These are phyloP conservation scores for Trachelus troglodyta DNA, from an alignment of 2,888 invertebrate genomes.

Conservation along the genomic window DNA sequence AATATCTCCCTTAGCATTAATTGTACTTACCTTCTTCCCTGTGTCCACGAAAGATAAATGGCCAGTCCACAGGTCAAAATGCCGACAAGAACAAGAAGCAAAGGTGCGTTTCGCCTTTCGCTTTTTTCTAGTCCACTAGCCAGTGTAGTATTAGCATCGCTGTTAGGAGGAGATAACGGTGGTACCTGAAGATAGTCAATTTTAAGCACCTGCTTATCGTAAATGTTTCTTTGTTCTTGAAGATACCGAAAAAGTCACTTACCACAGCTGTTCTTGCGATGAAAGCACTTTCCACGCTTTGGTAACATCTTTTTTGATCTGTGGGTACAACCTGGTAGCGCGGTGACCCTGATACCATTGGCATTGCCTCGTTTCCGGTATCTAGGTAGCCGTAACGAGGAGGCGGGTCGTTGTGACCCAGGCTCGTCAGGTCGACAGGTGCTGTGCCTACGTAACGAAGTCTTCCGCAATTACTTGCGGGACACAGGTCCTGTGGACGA, in stretches of 20 bases:
- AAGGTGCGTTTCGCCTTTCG: constrained; percentile 58
- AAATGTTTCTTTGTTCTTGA: neutral
- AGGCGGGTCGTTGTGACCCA: constrained; percentile 44
- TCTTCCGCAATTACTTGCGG: constrained; percentile 54
- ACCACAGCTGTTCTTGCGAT: constrained; percentile 64
- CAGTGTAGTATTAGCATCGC: constrained; percentile 61
- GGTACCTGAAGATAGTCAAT: constrained; percentile 49
- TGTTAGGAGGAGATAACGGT: constrained; percentile 60
- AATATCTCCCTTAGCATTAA: too few relatives aligned
- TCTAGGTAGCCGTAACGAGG: constrained; percentile 54
- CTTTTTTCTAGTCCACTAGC: constrained; percentile 59
- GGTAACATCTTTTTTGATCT: constrained; percentile 45
- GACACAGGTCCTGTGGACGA: constrained; percentile 48
- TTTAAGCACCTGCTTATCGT: neutral
- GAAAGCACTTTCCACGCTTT: constrained; percentile 62
- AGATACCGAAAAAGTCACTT: constrained; percentile 31
- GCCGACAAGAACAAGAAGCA: constrained; percentile 58
- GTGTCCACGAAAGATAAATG: constrained; percentile 59
- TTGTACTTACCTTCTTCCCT: constrained; percentile 54
- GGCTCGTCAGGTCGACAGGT: constrained; percentile 42
- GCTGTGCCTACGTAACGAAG: constrained; percentile 53
- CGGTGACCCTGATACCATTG: constrained; percentile 55
- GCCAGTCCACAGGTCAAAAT: constrained; percentile 62
- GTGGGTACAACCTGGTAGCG: constrained; percentile 54
- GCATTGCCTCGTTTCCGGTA: constrained; percentile 51